Evolutionary conservation across 2,113 vertebrate species (phyloP), one percentile per base, ranked within the genome.

Genomic region (Caretta caretta): DNA sequence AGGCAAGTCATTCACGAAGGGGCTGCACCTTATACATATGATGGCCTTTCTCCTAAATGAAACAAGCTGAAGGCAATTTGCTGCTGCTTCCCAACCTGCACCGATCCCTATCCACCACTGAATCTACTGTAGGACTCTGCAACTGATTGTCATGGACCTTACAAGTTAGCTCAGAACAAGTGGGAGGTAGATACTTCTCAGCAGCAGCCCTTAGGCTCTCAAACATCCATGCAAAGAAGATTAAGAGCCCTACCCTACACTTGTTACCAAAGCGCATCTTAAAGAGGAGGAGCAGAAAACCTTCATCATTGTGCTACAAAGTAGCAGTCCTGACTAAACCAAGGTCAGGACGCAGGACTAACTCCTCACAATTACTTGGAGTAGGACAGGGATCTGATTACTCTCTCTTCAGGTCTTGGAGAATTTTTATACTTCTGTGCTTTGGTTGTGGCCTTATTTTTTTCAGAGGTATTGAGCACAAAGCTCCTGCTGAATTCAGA

Each of bases 121-220:
- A 3, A 11, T 3, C 22, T 86, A 20, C 20, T 19, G 6, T 1
- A 1, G 1, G 1, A 29, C 89, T 46, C 17, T n/a, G 35, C 62
- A 69, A n/a, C 62, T n/a, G 62, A 69, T 69, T 69, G 35, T 31
- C 27, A 16, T 31, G 11, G 57, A 65, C 59, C 31, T 65, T 65
- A 7, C 29, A 65, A 65, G 12, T 14, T 65, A 65, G 59, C 59
- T 31, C 29, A 31, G 31, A 65, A 65, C 14, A 75, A 75, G 69
- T 42, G 10, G 10, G 65, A 75, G 38, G 19, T 75, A 42, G n/a
- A 10, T 75, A 35, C 16, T 17, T 65, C 14, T 42, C n/a, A 42
- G 25, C 20, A 75, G 22, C 69, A 42, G 38, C 22, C 10, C n/a
- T 75, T 75, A 65, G 69, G 19, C 38, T 75, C 38, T 42, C 22